A percentile compares a stretch with the other conserved stretches of the same genome.
These are phyloP conservation scores for Leptinotarsa texana DNA, from an alignment of 1,140 invertebrate species.

Conservation along the genomic window DNA sequence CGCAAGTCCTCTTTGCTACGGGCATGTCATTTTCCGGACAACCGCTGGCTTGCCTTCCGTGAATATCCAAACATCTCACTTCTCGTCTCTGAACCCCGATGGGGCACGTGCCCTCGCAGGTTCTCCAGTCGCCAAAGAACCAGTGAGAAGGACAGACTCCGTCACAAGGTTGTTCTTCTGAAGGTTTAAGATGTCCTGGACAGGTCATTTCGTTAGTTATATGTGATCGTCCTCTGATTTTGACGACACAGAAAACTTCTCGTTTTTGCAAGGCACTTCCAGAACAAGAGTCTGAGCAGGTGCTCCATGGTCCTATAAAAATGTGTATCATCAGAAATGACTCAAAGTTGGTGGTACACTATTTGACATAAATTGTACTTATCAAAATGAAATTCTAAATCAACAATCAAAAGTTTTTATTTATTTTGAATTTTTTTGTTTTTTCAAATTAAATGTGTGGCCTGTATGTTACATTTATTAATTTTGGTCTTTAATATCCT, in stretches of 20 bases:
- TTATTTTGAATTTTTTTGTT: no score
- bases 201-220: constrained; percentile 53
- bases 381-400: no score
- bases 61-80: constrained; percentile 63
- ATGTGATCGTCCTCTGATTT: constrained; percentile 48
- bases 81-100: constrained; percentile 65
- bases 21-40: constrained; percentile 48
- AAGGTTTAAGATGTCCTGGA: constrained; percentile 45
- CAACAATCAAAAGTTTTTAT: no score
- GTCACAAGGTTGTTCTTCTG: constrained; percentile 56
- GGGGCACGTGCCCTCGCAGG: constrained; percentile 63
- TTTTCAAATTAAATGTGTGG: no score
- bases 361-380: no score
- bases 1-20: constrained; percentile 46
- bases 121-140: constrained; percentile 66
- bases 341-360: no score
- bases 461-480: no score
- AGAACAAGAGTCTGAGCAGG: constrained; percentile 57
- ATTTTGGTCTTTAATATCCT: no score
- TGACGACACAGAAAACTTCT: constrained; percentile 61
- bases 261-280: constrained; percentile 46
- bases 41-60: constrained; percentile 47
- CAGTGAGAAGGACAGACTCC: constrained; percentile 62
- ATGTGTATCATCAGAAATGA: no score
- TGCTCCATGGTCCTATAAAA: constrained; percentile 63